Evolutionary conservation across 1,140 invertebrate species (phyloP).

Genomic region (Paraescarpia echinospica): DNA sequence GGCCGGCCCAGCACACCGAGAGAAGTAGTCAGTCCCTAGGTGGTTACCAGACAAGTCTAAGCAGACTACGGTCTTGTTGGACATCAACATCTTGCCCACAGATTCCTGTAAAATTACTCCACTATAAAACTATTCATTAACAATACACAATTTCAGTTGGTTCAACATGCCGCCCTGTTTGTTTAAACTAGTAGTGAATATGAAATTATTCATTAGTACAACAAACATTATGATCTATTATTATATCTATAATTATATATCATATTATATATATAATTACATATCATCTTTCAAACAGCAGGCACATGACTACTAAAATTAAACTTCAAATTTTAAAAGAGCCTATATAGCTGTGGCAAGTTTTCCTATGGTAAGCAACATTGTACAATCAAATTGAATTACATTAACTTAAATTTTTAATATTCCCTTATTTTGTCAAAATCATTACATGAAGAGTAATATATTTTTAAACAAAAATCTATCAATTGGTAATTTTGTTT

Average conservation of each 20-base stretch:
- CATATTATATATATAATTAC: too few species aligned
- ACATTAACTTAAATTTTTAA: background rate
- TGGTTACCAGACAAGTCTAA: slow-evolving; percentile 48
- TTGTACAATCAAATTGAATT: background rate
- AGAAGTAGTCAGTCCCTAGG: slow-evolving; percentile 49
- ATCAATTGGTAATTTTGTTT: background rate
- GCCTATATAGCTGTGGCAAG: background rate
- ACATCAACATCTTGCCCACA: slow-evolving; percentile 40
- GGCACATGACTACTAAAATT: background rate
- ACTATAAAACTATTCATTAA: too few species aligned
- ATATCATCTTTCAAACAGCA: too few species aligned
- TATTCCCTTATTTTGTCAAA: background rate
- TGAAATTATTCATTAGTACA: too few species aligned
- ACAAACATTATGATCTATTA: background rate
- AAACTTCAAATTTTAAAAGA: background rate
- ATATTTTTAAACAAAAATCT: background rate
- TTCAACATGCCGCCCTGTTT: too few species aligned
- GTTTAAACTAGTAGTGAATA: too few species aligned
- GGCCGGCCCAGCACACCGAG: slow-evolving; percentile 43
- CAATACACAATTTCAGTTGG: too few species aligned
- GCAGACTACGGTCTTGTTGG: slow-evolving; percentile 39
- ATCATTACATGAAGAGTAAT: background rate
- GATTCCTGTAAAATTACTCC: slow-evolving; percentile 39
- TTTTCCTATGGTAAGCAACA: background rate
- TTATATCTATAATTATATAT: background rate